Conservation (phyloP, 2,113 vertebrate genomes). For the Chroicocephalus ridibundus region DNA sequence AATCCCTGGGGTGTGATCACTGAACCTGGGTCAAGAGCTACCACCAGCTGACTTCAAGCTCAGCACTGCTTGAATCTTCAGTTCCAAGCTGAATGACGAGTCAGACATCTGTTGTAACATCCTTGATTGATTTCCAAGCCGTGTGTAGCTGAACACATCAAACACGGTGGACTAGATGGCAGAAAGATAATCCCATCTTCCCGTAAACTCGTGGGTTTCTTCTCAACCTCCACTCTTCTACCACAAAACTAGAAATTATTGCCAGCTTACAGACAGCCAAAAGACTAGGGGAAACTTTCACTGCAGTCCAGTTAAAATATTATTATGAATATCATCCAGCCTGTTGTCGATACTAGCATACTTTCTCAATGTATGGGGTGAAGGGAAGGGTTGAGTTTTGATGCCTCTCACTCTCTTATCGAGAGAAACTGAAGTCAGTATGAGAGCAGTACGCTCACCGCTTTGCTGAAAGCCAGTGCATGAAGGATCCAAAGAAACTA, state of each 20-base stretch:
- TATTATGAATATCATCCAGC: neutral
- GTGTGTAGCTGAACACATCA: neutral
- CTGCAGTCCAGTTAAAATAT: neutral
- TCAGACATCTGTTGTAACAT: neutral
- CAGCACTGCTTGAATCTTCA: neutral
- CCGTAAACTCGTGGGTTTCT: neutral
- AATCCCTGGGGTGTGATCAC: neutral
- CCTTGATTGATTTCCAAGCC: constrained; percentile 21
- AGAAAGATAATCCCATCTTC: neutral
- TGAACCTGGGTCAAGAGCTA: neutral
- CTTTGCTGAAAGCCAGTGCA: neutral
- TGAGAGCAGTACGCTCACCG: neutral
- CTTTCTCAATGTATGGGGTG: neutral
- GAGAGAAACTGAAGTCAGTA: neutral
- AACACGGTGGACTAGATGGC: neutral
- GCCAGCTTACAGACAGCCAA: neutral
- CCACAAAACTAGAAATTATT: neutral
- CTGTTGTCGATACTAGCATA: neutral
- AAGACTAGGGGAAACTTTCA: neutral
- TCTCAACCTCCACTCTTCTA: neutral
- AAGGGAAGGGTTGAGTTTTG: neutral
- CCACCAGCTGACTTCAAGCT: neutral
- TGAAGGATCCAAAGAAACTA: neutral
- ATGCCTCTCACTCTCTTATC: neutral
- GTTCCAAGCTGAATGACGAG: neutral